These are phyloP conservation scores for Dascillus cervinus DNA, from an alignment of 2,888 invertebrate genomes.

Conservation along the genomic window DNA sequence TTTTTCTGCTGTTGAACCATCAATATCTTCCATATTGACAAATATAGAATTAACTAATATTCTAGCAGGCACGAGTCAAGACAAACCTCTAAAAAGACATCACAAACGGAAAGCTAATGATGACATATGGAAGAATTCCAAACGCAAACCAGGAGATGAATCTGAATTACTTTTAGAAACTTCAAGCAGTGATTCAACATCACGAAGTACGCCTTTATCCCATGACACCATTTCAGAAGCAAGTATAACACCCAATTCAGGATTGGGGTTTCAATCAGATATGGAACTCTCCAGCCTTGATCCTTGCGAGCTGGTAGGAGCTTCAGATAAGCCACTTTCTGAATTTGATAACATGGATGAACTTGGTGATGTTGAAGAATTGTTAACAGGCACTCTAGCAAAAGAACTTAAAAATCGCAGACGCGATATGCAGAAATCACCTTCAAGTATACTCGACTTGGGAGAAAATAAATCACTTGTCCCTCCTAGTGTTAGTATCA, in stretches of 20 bases:
- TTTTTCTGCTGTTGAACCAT: constrained; percentile 29
- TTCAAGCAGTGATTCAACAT: constrained; percentile 56
- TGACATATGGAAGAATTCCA: constrained; percentile 52
- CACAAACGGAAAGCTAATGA: constrained; percentile 56
- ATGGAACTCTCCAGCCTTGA: constrained; percentile 57
- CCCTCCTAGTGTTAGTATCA: constrained; percentile 56
- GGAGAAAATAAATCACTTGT: constrained; percentile 47
- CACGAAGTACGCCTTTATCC: constrained; percentile 48
- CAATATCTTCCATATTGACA: constrained; percentile 25
- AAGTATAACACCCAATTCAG: constrained; percentile 43
- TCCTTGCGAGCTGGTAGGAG: constrained; percentile 47
- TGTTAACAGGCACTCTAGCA: constrained; percentile 27
- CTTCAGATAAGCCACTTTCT: constrained; percentile 39
- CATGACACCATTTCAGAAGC: constrained; percentile 44
- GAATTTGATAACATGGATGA: constrained; percentile 57
- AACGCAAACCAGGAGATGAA: constrained; percentile 50
- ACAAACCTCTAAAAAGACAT: constrained; percentile 38
- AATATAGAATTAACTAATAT: constrained; percentile 38
- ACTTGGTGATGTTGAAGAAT: constrained; percentile 52
- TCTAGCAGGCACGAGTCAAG: constrained; percentile 27
- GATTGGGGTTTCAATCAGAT: constrained; percentile 54
- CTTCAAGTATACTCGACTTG: constrained; percentile 44
- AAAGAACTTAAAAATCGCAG: constrained; percentile 50
- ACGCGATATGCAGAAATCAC: constrained; percentile 46
- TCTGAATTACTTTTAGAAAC: constrained; percentile 54